Evolutionary conservation across 2,113 vertebrate genomes (phyloP), one percentile per base, ranked within the genome.

Genomic region (Nematolebias whitei): DNA sequence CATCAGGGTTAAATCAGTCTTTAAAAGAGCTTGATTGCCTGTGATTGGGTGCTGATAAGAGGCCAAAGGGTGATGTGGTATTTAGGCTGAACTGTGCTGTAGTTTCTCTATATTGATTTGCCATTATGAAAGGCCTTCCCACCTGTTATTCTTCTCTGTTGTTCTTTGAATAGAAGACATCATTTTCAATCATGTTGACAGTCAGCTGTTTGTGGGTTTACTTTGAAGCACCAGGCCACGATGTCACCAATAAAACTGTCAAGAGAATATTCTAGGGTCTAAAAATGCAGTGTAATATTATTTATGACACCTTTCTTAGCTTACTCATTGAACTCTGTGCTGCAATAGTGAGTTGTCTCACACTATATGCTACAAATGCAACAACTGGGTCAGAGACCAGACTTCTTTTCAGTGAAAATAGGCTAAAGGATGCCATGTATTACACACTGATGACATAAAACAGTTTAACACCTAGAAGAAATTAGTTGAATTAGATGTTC

Each of bases 1-100:
- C 87, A 89, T 88, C 88, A 88, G 85, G 84, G 85, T 90, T 90
- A 90, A 90, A 91, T 87, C 87, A 87, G 74, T 80, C 83, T 85
- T 89, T 85, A 87, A 88, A 89, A 76, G 85, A 88, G 79, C 87
- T 85, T 89, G 88, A 91, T 89, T 90, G 87, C 76, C 72, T 85
- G 76, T 89, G 88, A 89, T 90, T 91, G 89, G 85, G 65, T 79
- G 69, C 80, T 88, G 89, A 91, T 89, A 89, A 91, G 85, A 85
- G 89, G 88, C 85, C 89, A 91, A 88, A 91, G 88, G 85, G 82
- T 65, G 68, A 68, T 71, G 72, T 88, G 88, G 88, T 82, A 88
- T 91, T 91, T 88, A 89, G 82, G 85, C 72, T 85, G 84, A 87
- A 88, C 86, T 85, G 64, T 86, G 80, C 86, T 84, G 84, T 82